A percentile compares a stretch with the other conserved stretches of the same genome.
phyloP scores from a whole-genome alignment of 2,888 invertebrate genomes.

The Perizoma flavofasciatum region DNA sequence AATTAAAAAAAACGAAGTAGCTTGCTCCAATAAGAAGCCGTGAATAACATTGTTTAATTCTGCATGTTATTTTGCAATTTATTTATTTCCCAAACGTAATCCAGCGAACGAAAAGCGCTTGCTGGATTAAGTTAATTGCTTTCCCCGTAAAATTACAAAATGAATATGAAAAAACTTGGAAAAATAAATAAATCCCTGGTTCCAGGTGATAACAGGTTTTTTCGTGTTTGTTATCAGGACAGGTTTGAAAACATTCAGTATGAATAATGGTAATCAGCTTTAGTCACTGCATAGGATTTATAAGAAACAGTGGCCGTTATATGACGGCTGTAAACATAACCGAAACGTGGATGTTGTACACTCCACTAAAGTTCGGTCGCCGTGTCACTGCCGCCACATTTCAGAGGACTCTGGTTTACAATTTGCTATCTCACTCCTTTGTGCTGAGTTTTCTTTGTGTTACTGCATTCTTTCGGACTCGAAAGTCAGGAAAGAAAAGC shows the following conservation, averaged over 20 bases:
- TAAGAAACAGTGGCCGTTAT: too few species aligned
- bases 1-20: constrained; percentile 23
- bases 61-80: constrained; percentile 24
- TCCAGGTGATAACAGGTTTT: constrained; percentile 36
- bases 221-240: constrained; percentile 36
- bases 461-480: constrained; percentile 35
- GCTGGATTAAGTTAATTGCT: constrained; percentile 37
- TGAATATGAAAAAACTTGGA: constrained; percentile 35
- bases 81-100: constrained; percentile 11
- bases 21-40: constrained; percentile 4
- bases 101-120: constrained; percentile 15
- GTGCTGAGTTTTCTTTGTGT: constrained; percentile 41
- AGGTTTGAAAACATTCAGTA: constrained; percentile 27
- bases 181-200: constrained; percentile 31
- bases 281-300: constrained; percentile 12
- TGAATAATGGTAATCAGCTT: constrained; percentile 23
- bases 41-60: constrained; percentile 18
- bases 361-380: neutral
- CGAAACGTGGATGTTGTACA: too few species aligned
- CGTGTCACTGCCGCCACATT: constrained; percentile 1
- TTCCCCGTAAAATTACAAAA: constrained; percentile 42
- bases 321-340: too few species aligned
- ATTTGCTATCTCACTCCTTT: constrained; percentile 34
- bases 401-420: constrained; percentile 15
- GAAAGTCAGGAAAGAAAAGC: constrained; percentile 26